Evolutionary conservation across 1,140 invertebrate genomes (phyloP), one percentile per base, ranked within the genome.

Genomic region (Oncopeltus fasciatus): DNA sequence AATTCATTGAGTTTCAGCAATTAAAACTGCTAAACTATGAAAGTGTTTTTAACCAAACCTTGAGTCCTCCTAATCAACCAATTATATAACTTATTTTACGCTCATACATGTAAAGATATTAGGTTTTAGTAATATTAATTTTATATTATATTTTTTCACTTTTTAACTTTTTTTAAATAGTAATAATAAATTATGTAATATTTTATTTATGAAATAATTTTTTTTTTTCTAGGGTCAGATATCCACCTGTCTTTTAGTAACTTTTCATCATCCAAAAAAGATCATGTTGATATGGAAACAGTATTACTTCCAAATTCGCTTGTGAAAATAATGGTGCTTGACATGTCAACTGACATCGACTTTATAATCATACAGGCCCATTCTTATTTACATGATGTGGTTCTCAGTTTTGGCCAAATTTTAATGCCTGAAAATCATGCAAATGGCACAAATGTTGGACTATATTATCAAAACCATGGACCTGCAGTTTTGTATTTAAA

Each of bases 311-410:
- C 49, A 24, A 9, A 24, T 24, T 53, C 49, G 21, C 18, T 24
- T 16, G 26, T 24, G 4, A 53, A 53, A 14, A 24, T 14, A 16
- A 53, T 53, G 21, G 21, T 53, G 24, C 62, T 18, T 57, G 51
- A 63, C 31, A 28, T 58, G 1, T 75, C 77, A 44, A 63, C 69
- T 28, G 68, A 61, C 53, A 70, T 80, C 44, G 70, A 71, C 26
- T 87, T 83, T 71, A 72, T 85, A 29, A 73, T 87, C 56, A 72
- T 84, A 53, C 84, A 88, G 80, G 76, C 78, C 16, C 85, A 88
- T 68, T 76, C 78, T 47, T 79, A 82, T 64, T 62, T 78, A 16
- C 69, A 78, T 59, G 81, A 82, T 73, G 68, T 87, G 0, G 79
- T 80, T 12, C 65, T 88, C 31, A 80, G 79, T 29, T 80, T 81